phyloP scores from a whole-genome alignment of 2,888 invertebrate genomes.

The Frankliniella fusca region DNA sequence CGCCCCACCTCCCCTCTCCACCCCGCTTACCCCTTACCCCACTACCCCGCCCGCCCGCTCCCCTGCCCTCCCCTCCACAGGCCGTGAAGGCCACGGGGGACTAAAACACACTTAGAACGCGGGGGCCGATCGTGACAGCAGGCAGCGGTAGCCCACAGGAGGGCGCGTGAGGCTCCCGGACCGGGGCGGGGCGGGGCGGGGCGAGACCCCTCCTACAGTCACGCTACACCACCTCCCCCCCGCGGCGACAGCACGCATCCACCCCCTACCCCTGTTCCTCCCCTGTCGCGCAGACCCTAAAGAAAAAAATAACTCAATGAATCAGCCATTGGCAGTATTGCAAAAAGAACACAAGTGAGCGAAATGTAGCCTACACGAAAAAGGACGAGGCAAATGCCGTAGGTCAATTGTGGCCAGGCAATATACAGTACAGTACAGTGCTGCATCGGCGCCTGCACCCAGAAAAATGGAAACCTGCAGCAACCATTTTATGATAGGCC shows the following conservation, averaged over 20 bases:
- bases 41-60: background rate
- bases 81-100: background rate
- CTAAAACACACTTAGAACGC: background rate
- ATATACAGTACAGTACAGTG: too few species aligned
- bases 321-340: too few species aligned
- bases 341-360: too few species aligned
- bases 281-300: background rate
- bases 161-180: background rate
- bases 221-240: background rate
- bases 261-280: background rate
- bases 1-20: background rate
- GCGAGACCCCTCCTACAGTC: background rate
- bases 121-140: too few species aligned
- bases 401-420: too few species aligned
- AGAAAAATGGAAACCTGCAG: too few species aligned
- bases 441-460: too few species aligned
- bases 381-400: too few species aligned
- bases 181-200: background rate
- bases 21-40: too few species aligned
- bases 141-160: background rate
- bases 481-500: too few species aligned
- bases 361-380: too few species aligned
- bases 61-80: background rate
- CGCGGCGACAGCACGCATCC: background rate
- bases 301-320: too few species aligned